Evolutionary conservation across 2,888 invertebrate species (phyloP), one percentile per base, ranked within the genome.

Genomic region (Onthophagus sagittarius): DNA sequence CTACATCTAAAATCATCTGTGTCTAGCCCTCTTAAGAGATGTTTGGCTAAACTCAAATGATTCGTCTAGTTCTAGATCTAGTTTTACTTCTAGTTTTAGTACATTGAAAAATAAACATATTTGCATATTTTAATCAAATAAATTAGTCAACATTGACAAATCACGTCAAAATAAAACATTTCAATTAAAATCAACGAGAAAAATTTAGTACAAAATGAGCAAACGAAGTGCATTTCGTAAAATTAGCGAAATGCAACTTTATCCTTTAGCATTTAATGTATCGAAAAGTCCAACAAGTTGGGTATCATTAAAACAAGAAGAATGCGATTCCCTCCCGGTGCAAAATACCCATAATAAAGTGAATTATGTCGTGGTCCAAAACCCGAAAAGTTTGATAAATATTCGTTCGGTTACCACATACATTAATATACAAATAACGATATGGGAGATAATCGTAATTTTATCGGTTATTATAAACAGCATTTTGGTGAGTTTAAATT

Each of bases 361-460:
- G 15, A 72, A 75, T 53, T 75, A 75, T 32, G n/a, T 75, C 67
- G 71, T 75, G 11, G 63, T 75, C 13, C 75, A 75, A 9, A 75
- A 71, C 13, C 73, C 72, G 3, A 75, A 73, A 69, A 67, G 67
- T 6, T 70, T 23, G 11, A 5, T 7, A 63, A 71, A 72, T 1
- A 65, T 67, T 53, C 32, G 63, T n/a, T 53, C 70, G n/a, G 53
- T 75, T 2, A 33, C 64, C 0, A 39, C 72, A 13, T 71, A 69
- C 11, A 33, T 71, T 9, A 71, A 33, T 14, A 15, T 75, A 11
- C 75, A 75, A 53, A 15, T 72, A 4, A 67, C 71, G 15, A 6
- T 69, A 5, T 75, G 75, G 75, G 62, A 75, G 4, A 63, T 67
- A 0, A 33, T 75, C 15, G 23, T 67, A 4, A 69, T 69, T 0